Base-by-base conservation (phyloP, 1,140 invertebrate species). In the Trichonephila inaurata region DNA sequence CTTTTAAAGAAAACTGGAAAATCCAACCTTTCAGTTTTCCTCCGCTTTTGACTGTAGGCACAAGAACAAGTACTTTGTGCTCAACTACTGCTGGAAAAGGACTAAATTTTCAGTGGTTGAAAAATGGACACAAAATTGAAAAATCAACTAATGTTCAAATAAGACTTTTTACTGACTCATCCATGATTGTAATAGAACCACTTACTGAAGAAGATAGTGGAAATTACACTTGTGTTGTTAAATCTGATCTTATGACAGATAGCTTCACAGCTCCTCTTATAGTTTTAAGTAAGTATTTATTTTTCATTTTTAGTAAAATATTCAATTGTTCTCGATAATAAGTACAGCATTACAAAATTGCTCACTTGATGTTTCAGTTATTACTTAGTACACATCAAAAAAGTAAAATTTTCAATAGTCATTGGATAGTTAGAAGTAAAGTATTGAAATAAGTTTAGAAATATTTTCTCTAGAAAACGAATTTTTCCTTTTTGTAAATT, bases 191-290 rank as follows among this genome's bases (percentile, higher is more conserved):
- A 14, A 94, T 94, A 40, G 72, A 94, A 14, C 77, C 87, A 7
- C 8, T 89, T 28, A 83, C 40, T 24, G 93, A 89, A 94, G 77
- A 90, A 40, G 88, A 89, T 60, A 69, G 44, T 33, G 88, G 96
- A 33, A 96, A 96, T 94, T 96, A 96, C 94, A 96, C 96, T 1
- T 96, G 96, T 94, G 94, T 95, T 28, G 96, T 95, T 24, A 95
- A 94, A 81, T 95, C 95, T 91, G 90, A 94, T 24, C 64, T 92
- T 51, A 95, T 95, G 40, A 69, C 89, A 8, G 95, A 95, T 58
- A 94, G 94, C 33, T 94, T 51, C 69, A 95, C 94, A 33, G 72
- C 66, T 60, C 7, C 83, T 69, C 19, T 95, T 5, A 8, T 72
- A 5, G 93, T 95, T 24, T 62, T 83, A 44, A 61, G 94, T 95